A percentile compares a stretch with the other conserved stretches of the same genome.
Evolutionary conservation across 2,888 invertebrate species (phyloP).

Genomic region (Apoda limacodes): DNA sequence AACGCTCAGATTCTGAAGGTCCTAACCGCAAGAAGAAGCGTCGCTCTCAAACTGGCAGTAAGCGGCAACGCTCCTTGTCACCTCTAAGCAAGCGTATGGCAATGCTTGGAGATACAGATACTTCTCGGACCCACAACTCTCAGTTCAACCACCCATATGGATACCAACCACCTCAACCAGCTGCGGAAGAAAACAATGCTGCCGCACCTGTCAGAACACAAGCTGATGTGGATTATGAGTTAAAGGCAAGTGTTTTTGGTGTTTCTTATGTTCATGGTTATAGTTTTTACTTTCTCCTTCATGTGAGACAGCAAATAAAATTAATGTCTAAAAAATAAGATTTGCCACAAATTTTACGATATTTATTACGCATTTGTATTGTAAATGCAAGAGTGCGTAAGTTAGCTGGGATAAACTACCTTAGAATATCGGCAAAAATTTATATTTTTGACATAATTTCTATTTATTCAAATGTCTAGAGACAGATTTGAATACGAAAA

Average conservation of each 20-base stretch:
- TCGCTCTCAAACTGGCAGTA: slow-evolving; percentile 66
- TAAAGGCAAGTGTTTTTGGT: slow-evolving; percentile 48
- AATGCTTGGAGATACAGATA: slow-evolving; percentile 70
- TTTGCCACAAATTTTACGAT: too few relatives aligned
- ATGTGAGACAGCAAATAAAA: too few relatives aligned
- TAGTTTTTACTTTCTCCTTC: neutral
- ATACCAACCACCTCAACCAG: slow-evolving; percentile 70
- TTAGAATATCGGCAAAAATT: too few relatives aligned
- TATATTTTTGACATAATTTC: too few relatives aligned
- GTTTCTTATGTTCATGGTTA: neutral
- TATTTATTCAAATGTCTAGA: too few relatives aligned
- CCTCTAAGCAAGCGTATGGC: slow-evolving; percentile 88
- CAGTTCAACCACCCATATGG: slow-evolving; percentile 79
- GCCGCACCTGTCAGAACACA: slow-evolving; percentile 41
- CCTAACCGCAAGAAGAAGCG: slow-evolving; percentile 72
- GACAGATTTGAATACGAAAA: too few relatives aligned
- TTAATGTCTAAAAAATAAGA: too few relatives aligned
- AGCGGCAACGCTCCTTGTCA: slow-evolving; percentile 79
- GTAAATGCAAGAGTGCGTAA: too few relatives aligned
- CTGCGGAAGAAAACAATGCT: slow-evolving; percentile 45
- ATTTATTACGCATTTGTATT: too few relatives aligned
- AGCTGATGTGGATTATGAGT: slow-evolving; percentile 74
- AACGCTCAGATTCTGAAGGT: slow-evolving; percentile 55
- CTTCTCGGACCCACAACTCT: slow-evolving; percentile 64
- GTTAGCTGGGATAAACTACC: too few relatives aligned